A percentile compares a stretch with the other conserved stretches of the same genome.
Conservation (phyloP, 2,888 invertebrate species). For the Blomia tropicalis region DNA sequence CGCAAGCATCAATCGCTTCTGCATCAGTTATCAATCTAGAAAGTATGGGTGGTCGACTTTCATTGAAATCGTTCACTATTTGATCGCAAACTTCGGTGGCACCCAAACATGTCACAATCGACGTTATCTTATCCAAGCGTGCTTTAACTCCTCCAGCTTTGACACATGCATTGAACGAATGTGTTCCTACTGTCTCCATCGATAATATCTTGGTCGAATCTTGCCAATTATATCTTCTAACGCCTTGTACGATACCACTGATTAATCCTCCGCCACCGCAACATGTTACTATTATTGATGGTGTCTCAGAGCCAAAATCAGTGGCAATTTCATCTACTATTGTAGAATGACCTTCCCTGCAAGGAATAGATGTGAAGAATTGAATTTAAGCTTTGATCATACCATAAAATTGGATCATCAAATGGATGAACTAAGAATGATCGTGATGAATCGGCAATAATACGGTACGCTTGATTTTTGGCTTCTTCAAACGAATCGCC, state of each 20-base stretch:
- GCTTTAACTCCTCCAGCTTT: slow-evolving; percentile 28
- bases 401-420: slow-evolving; percentile 40
- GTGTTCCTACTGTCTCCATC: slow-evolving; percentile 41
- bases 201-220: slow-evolving; percentile 37
- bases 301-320: slow-evolving; percentile 32
- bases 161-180: slow-evolving; percentile 35
- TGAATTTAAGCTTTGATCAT: slow-evolving; percentile 24
- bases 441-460: slow-evolving; percentile 32
- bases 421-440: slow-evolving; percentile 37
- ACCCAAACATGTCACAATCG: slow-evolving; percentile 35
- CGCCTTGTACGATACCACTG: slow-evolving; percentile 34
- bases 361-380: background rate
- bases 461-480: slow-evolving; percentile 35
- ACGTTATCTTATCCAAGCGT: background rate
- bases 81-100: slow-evolving; percentile 32
- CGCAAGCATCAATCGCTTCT: slow-evolving; percentile 37
- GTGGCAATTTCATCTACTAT: slow-evolving; percentile 37
- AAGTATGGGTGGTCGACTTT: slow-evolving; percentile 33
- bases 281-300: slow-evolving; percentile 36
- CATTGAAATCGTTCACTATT: slow-evolving; percentile 32
- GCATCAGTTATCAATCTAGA: slow-evolving; percentile 37
- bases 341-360: slow-evolving; percentile 33
- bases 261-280: slow-evolving; percentile 42
- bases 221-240: slow-evolving; percentile 35
- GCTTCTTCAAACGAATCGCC: slow-evolving; percentile 39